Evolutionary conservation across 2,113 vertebrate species (phyloP).

Genomic region (Calidris pugnax): DNA sequence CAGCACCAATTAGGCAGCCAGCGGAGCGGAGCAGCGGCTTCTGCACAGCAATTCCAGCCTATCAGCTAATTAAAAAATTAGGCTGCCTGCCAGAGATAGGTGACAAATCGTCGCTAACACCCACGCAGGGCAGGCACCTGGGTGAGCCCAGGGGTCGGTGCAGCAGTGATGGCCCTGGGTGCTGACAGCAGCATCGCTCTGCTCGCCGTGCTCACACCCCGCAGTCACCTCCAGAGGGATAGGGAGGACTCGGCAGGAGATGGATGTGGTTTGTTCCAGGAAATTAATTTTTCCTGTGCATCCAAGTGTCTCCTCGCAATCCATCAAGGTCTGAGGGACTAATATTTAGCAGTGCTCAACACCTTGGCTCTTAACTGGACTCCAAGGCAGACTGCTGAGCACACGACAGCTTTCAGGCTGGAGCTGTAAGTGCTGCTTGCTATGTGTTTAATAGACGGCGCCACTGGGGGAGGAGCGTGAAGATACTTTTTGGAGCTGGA

Average conservation of each 20-base stretch:
- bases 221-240: background rate
- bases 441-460: background rate
- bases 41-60: background rate
- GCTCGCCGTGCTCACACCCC: background rate
- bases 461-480: background rate
- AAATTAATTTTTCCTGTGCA: constrained; percentile 23
- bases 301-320: background rate
- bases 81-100: background rate
- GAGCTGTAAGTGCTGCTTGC: background rate
- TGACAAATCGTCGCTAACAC: background rate
- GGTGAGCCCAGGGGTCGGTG: background rate
- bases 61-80: constrained; percentile 37
- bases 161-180: background rate
- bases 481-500: constrained; percentile 22
- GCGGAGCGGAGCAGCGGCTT: background rate
- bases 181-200: fast-evolving
- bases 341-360: background rate
- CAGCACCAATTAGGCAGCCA: background rate
- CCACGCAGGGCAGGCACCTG: background rate
- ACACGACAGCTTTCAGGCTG: background rate
- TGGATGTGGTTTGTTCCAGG: background rate
- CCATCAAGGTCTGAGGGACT: background rate
- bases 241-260: background rate
- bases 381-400: background rate
- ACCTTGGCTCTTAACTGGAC: background rate